phyloP scores from a whole-genome alignment of 2,797 vertebrate genomes.

The Phalanger gymnotis region DNA sequence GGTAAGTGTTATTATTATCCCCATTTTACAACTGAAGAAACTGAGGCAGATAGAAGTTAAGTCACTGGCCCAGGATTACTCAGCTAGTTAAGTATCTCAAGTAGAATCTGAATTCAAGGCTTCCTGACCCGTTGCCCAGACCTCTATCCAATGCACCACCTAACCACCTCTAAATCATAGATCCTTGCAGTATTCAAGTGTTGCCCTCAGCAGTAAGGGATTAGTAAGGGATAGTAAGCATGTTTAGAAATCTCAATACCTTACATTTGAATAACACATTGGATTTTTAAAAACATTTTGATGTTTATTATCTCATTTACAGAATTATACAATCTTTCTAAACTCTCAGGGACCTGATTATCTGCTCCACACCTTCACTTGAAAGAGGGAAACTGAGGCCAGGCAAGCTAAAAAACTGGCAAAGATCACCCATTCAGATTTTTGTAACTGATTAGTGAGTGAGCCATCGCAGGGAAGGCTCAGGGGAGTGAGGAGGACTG shows the following conservation, averaged over 20 bases:
- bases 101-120: background rate
- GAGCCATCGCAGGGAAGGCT: background rate
- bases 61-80: background rate
- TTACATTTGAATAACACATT: background rate
- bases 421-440: background rate
- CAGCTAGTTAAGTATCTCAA: background rate
- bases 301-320: background rate
- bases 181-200: background rate
- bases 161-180: background rate
- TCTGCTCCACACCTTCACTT: background rate
- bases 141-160: background rate
- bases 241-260: background rate
- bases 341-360: background rate
- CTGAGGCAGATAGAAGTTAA: background rate
- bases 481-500: background rate
- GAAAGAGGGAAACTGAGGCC: background rate
- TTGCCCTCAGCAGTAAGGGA: background rate
- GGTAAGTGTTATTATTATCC: background rate
- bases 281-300: background rate
- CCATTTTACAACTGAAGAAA: background rate
- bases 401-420: background rate
- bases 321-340: background rate
- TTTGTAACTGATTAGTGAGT: background rate
- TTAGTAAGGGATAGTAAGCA: background rate
- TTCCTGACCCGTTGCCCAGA: background rate